Base-by-base conservation (phyloP, 2,888 invertebrate genomes). In the Venusia cambrica region DNA sequence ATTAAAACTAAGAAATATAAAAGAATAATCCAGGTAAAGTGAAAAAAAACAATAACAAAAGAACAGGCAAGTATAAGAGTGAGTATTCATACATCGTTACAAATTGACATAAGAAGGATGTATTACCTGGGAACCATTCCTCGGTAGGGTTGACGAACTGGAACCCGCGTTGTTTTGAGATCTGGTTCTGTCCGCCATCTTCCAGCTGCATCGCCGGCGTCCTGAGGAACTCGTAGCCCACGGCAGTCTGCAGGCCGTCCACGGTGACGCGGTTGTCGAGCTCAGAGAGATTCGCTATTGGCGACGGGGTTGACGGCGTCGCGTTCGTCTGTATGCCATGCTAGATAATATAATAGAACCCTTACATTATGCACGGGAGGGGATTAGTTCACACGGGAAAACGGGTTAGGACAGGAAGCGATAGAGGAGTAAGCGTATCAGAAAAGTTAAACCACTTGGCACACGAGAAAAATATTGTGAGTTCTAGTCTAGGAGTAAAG, bases 141-240 rank as follows among this genome's bases (percentile, higher is more conserved):
- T 97, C 93, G 1, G 93, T 94, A 1, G 97, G 96, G 77, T 96
- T 95, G 28, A 97, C 87, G 67, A 92, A 90, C 65, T 96, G 94
- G 73, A 96, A 96, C 24, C 96, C 96, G 53, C 92, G 90, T 71
- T 96, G 95, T 61, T 92, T 89, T 62, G 91, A 90, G 49, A 93
- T 91, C 51, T 90, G 89, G 35, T 89, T 88, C 54, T 90, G 89
- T 0, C 94, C 95, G 10, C 93, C 93, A 64, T 95, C 95, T 39
- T 89, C 89, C 5, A 94, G 60, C 10, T 88, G 88, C 13, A 92
- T 73, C 0, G 93, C 91, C 8, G 90, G 88, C 0, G 94, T 95
- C 28, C 94, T 90, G 41, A 97, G 84, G 75, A 91, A 97, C 73
- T 95, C 94, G 88, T 94, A 88, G 13, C 96, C 95, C 38, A 98